phyloP scores from a whole-genome alignment of 2,888 invertebrate species.

The Beris morrisii region DNA sequence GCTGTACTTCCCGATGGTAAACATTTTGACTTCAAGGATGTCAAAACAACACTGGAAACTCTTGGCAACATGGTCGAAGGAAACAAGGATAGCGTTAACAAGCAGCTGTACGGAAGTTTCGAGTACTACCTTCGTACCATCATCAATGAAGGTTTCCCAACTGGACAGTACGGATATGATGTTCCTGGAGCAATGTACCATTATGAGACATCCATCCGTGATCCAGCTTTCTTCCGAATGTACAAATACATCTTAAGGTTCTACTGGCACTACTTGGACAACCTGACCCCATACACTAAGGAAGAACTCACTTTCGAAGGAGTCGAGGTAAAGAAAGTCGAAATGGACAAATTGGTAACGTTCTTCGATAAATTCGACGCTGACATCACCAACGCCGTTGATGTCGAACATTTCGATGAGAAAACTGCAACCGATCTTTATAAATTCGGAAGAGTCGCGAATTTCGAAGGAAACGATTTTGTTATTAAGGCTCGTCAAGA shows the following conservation, averaged over 20 bases:
- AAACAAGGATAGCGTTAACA: conserved; percentile 59
- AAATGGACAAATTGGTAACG: conserved; percentile 67
- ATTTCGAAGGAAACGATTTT: conserved; percentile 53
- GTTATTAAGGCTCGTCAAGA: conserved; percentile 62
- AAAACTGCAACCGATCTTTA: conserved; percentile 48
- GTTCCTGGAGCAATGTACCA: conserved; percentile 60
- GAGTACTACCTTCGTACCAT: conserved; percentile 59
- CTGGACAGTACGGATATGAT: conserved; percentile 45
- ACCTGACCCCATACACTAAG: conserved; percentile 63
- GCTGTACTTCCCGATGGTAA: conserved; percentile 54
- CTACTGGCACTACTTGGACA: conserved; percentile 63
- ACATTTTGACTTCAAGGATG: conserved; percentile 46
- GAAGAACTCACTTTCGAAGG: conserved; percentile 66
- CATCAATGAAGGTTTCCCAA: conserved; percentile 57
- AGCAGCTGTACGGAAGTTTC: conserved; percentile 60
- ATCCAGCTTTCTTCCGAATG: conserved; percentile 72
- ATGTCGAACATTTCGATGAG: conserved; percentile 54
- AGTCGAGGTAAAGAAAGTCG: conserved; percentile 64
- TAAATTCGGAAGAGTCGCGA: conserved; percentile 50
- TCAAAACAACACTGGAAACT: conserved; percentile 53
- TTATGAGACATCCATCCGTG: conserved; percentile 69
- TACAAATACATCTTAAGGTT: conserved; percentile 64
- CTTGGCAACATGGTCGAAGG: conserved; percentile 63
- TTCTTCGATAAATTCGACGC: conserved; percentile 70
- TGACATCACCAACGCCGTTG: conserved; percentile 60